These are phyloP conservation scores for Selene dorsalis DNA, from an alignment of 2,797 vertebrate genomes.

Conservation along the genomic window DNA sequence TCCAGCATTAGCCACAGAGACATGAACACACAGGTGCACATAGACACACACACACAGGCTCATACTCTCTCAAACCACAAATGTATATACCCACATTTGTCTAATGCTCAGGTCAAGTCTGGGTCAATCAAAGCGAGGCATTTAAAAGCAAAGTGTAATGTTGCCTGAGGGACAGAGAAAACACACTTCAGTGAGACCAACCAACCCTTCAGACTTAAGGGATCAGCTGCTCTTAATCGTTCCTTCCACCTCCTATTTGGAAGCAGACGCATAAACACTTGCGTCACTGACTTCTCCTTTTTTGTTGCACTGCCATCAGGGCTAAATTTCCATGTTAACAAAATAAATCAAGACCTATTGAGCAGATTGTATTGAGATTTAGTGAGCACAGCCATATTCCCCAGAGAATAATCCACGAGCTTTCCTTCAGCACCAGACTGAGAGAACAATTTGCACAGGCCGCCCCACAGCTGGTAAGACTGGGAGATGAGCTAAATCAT, in stretches of 20 bases:
- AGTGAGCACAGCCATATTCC: background rate
- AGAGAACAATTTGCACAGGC: background rate
- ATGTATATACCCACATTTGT: conserved; percentile 28
- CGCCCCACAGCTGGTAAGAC: no score
- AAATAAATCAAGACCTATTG: conserved; percentile 10
- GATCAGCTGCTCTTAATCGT: conserved; percentile 50
- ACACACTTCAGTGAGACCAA: conserved; percentile 42
- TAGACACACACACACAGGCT: conserved; percentile 3
- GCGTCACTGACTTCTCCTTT: background rate
- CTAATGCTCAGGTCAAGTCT: conserved; percentile 57
- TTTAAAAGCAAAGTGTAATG: conserved; percentile 58
- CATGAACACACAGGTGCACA: conserved; percentile 34
- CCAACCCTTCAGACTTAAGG: conserved; percentile 28
- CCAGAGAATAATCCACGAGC: background rate
- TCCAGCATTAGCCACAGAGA: conserved; percentile 33
- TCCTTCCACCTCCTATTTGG: conserved; percentile 17
- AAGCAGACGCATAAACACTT: conserved; percentile 21
- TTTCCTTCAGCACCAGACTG: background rate
- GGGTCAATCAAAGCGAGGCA: conserved; percentile 52
- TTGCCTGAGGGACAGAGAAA: conserved; percentile 51
- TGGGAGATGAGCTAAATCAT: background rate
- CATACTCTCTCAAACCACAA: conserved; percentile 20
- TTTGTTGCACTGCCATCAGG: background rate
- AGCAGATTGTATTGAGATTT: conserved; percentile 5
- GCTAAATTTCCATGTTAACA: conserved; percentile 15